Conservation (phyloP, 2,113 vertebrate species). For the Corythornis vintsioides region DNA sequence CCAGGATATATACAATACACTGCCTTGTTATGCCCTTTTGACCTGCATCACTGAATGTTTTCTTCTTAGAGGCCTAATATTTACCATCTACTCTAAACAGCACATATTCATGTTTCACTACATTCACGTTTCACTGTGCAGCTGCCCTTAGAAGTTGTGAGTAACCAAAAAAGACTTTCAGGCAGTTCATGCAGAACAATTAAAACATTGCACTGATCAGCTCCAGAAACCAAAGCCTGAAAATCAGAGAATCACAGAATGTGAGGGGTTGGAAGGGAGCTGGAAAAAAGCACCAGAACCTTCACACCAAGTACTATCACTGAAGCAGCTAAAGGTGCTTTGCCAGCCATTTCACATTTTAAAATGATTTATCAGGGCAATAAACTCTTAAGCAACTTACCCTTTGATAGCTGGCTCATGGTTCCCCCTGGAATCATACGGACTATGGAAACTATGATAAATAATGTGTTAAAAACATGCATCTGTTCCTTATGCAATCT, state of each 20-base stretch:
- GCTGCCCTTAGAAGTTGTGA: background rate
- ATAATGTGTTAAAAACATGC: background rate
- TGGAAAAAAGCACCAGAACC: background rate
- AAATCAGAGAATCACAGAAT: background rate
- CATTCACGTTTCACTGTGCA: background rate
- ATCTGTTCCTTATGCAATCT: background rate
- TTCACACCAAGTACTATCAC: background rate
- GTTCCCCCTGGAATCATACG: background rate
- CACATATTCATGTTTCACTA: background rate
- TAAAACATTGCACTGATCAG: background rate
- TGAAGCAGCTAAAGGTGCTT: background rate
- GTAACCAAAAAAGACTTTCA: background rate
- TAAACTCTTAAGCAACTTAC: background rate
- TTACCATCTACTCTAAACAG: background rate
- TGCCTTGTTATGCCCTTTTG: background rate
- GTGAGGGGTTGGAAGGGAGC: no score
- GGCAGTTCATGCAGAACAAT: background rate
- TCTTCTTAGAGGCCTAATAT: background rate
- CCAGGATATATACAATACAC: background rate
- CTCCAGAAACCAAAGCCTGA: background rate
- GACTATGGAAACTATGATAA: conserved; percentile 13
- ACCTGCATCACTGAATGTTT: background rate
- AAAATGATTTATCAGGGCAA: background rate
- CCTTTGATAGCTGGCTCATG: background rate
- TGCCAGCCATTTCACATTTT: background rate